Evolutionary conservation across 2,888 invertebrate species (phyloP).

Genomic region (Mythimna vitellina): DNA sequence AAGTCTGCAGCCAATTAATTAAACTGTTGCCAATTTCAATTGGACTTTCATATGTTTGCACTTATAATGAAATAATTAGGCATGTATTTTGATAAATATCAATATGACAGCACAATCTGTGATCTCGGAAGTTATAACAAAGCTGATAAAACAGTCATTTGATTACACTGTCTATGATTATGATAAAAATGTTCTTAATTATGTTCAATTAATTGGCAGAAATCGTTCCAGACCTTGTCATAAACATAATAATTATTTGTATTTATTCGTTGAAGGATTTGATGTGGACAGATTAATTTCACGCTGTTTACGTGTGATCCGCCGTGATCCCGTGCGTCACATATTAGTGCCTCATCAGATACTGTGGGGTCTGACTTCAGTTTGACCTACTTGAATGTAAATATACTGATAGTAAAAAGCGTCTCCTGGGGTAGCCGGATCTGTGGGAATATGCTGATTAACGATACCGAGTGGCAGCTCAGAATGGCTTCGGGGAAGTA

Average conservation of each 20-base stretch:
- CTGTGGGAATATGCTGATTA: conserved; percentile 1
- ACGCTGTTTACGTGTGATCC: conserved; percentile 68
- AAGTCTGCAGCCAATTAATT: neutral
- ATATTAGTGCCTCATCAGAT: conserved; percentile 65
- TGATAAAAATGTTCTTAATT: conserved; percentile 28
- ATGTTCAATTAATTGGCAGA: conserved; percentile 9
- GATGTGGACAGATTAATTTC: conserved; percentile 45
- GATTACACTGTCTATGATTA: conserved; percentile 19
- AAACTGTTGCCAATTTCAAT: neutral
- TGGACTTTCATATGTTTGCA: neutral
- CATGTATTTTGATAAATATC: conserved; percentile 14
- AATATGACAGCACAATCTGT: conserved; percentile 37
- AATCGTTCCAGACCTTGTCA: conserved; percentile 36
- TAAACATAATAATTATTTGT: conserved; percentile 29
- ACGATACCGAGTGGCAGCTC: neutral
- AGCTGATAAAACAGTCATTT: conserved; percentile 29
- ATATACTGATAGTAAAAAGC: conserved; percentile 55
- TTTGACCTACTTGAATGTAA: conserved; percentile 74
- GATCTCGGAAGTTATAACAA: conserved; percentile 43
- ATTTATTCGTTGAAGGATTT: conserved; percentile 30
- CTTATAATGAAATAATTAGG: neutral
- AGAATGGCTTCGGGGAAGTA: neutral
- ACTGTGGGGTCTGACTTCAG: conserved; percentile 66
- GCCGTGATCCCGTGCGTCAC: conserved; percentile 78
- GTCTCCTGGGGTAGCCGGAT: conserved; percentile 43